Base-by-base conservation (phyloP, 2,888 invertebrate genomes). In the Rhorus exstirpatorius region DNA sequence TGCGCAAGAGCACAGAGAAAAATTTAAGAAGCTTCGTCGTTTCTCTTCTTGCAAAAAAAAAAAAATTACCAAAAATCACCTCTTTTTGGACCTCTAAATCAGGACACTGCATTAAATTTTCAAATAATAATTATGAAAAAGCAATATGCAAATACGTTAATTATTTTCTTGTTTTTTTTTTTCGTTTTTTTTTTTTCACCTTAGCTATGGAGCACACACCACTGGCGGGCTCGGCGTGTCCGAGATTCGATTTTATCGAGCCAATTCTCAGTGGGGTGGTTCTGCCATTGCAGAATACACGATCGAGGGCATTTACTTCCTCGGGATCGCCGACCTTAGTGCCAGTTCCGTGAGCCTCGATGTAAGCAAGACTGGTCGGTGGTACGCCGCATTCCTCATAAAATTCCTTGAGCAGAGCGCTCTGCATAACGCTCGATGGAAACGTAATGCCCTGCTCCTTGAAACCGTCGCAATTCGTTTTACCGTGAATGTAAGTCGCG, bases 211-310 rank as follows among this genome's bases (percentile, higher is more conserved):
- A 96, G 86, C 97, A 97, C 0, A 98, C 93, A 7, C 98, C 97
- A 3, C 97, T 97, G 0, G 96, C 95, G 0, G 98, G 97, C 91
- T 99, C 99, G 0, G 97, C 95, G 93, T 99, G 99, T 0, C 99
- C 99, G 92, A 98, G 94, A 93, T 98, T 99, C 0, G 98, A 98
- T 91, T 99, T 99, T 38, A 98, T 96, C 0, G 98, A 97, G 0
- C 99, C 99, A 79, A 99, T 96, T 68, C 95, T 93, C 0, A 98
- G 94, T 0, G 98, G 96, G 0, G 95, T 95, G 0, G 94, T 95
- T n/a, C 98, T 94, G 21, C 95, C 95, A 3, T 95, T 94, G 89
- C 97, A 97, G 91, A 98, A 96, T 38, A 97, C 95, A 86, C 96
- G 96, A 63, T 97, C 96, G 65, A 99, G 95, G 0, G 97, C 97